These are phyloP conservation scores for Sterna hirundo DNA, from an alignment of 2,113 vertebrate species.

Conservation along the genomic window DNA sequence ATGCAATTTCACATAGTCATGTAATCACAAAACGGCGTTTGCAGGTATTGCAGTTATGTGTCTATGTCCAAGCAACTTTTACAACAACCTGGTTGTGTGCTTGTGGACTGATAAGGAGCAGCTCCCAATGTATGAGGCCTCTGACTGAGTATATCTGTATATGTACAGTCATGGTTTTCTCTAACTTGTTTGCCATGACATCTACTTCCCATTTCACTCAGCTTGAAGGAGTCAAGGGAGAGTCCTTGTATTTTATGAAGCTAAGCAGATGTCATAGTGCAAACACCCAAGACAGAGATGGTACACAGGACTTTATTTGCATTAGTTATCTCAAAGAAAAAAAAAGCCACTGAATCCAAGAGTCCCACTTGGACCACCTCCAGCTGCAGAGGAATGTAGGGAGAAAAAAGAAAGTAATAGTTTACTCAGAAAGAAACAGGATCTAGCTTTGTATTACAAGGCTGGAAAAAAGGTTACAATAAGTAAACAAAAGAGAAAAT, in stretches of 20 bases:
- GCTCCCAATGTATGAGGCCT: not conserved
- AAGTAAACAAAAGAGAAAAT: not conserved
- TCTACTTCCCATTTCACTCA: not conserved
- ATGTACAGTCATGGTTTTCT: not conserved
- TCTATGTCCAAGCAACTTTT: not conserved
- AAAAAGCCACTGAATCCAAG: fast-evolving
- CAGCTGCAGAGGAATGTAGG: conserved; percentile 9
- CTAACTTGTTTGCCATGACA: not conserved
- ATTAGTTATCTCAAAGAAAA: not conserved
- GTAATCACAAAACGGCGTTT: not conserved
- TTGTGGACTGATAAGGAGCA: not conserved
- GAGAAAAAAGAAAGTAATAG: not conserved
- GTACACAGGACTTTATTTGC: not conserved
- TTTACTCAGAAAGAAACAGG: not conserved
- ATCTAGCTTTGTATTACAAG: not conserved
- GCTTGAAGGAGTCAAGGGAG: not conserved
- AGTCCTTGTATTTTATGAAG: not conserved
- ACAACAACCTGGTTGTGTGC: not conserved
- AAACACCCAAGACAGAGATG: not conserved
- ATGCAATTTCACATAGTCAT: not conserved
- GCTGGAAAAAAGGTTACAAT: not conserved
- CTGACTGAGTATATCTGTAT: not conserved
- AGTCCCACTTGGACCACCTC: not conserved
- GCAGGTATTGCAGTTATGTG: not conserved
- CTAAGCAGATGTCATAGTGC: not conserved